Base-by-base conservation (phyloP, 2,888 invertebrate species). In the Hedya salicella region DNA sequence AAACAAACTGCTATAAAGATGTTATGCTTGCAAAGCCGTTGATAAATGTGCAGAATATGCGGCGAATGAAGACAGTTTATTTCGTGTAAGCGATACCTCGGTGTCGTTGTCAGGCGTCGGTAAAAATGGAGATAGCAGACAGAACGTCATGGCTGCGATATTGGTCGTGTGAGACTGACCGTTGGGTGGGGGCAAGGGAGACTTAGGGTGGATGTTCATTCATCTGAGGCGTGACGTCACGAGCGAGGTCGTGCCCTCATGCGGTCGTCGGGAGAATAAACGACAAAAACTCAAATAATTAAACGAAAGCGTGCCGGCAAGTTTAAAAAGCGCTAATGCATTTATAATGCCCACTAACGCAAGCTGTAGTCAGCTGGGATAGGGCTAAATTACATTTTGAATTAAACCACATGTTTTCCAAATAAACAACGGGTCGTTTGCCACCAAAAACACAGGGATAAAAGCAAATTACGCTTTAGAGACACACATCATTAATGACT, bases 141-240 rank as follows among this genome's bases (percentile, higher is more conserved):
- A 66, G 32, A 68, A 78, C 74, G 75, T 78, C 86, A 87, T 78
- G 78, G 75, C 72, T 77, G 77, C 79, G 79, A 84, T 87, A 87
- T 84, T 81, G 75, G 74, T 81, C 73, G 78, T 79, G 73, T 75
- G 80, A 79, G 81, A 80, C 77, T 86, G 85, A 82, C 84, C 83
- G 79, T 75, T 73, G 73, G 75, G 77, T 68, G 76, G 73, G 73
- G 68, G 69, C 71, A 70, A 70, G 68, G 78, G 79, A 70, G 73
- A 66, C 73, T 70, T 72, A 70, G 77, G 80, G 83, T 76, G 79
- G 82, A 70, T 86, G 86, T 87, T 88, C 91, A 89, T 90, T 91
- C 91, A 90, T 89, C 86, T 84, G 86, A 77, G 73, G 71, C 78
- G 80, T 89, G 88, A 89, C 90, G 90, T 89, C 89, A 89, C 80